Evolutionary conservation across 2,888 invertebrate species (phyloP), one percentile per base, ranked within the genome.

Genomic region (Syrista parreyssii): DNA sequence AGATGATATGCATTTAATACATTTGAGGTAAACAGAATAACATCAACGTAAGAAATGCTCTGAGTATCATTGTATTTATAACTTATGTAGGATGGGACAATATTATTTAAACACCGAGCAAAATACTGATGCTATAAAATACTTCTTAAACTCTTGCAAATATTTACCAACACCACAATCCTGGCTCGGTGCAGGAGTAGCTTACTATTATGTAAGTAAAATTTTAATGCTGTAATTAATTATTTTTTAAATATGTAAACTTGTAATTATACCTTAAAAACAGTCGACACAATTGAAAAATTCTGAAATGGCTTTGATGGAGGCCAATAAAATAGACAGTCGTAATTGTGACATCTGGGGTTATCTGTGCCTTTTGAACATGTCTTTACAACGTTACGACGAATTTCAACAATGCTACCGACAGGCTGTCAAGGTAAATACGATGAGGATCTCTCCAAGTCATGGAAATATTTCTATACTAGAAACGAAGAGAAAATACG

Each of bases 371-470:
- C 74, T 89, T 36, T 80, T 90, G 55, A 89, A 87, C 74, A 84
- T 88, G 80, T 78, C 85, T 6, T 75, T 87, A 9, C 73, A 83
- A 30, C 85, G 86, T 75, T 83, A 86, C 73, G 84, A 89, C 9
- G 89, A 90, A 79, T 88, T 89, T 68, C 32, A 80, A 4, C 89
- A 89, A 72, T 90, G 90, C 76, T 90, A 88, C 75, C 81, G 84
- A 76, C 87, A 87, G 83, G 80, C 82, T 6, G 79, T 87, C 2
- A 86, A 85, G 83, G 84, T 84, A 78, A 76, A 69, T 34, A 11
- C 12, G 79, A 75, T 4, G 71, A 71, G 33, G 9, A 32, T 32
- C 30, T 31, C 71, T 71, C 1, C 12, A 31, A 12, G 1, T 33
- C 6, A 11, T 15, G 71, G 12, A 30, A 55, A 55, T 55, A 23